A percentile compares a stretch with the other conserved stretches of the same genome.
Conservation (phyloP, 1,140 invertebrate genomes). For the Drosophila grimshawi region DNA sequence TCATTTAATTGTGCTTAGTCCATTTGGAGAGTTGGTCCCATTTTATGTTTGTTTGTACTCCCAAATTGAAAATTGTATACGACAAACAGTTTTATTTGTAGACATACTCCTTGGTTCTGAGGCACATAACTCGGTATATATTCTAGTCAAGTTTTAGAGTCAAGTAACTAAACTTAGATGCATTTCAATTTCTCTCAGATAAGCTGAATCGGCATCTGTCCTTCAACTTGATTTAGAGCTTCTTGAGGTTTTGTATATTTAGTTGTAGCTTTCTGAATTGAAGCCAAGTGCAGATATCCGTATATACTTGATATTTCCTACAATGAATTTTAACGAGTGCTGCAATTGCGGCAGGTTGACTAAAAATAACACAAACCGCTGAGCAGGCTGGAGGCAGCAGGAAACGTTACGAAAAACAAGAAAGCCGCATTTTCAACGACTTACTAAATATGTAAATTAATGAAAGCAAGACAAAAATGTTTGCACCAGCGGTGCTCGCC, state of each 20-base stretch:
- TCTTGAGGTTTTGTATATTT: background rate
- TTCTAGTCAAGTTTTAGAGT: too few relatives aligned
- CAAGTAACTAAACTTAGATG: too few relatives aligned
- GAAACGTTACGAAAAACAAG: constrained; percentile 29
- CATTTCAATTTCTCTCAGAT: too few relatives aligned
- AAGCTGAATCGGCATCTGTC: too few relatives aligned
- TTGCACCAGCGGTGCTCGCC: constrained; percentile 21
- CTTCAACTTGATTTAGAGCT: background rate
- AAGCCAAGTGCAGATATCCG: constrained; percentile 68
- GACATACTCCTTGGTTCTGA: too few relatives aligned
- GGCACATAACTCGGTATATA: too few relatives aligned
- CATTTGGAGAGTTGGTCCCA: too few relatives aligned
- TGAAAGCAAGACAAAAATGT: constrained; percentile 56
- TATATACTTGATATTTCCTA: constrained; percentile 44
- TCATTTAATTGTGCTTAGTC: too few relatives aligned
- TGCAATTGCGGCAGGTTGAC: constrained; percentile 43
- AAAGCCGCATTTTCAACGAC: constrained; percentile 55
- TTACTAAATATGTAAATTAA: constrained; percentile 79
- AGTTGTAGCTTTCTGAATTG: constrained; percentile 18
- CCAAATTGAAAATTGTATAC: too few relatives aligned
- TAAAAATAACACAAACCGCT: constrained; percentile 57
- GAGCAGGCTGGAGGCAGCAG: constrained; percentile 30
- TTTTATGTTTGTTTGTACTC: too few relatives aligned
- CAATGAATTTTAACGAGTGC: constrained; percentile 72
- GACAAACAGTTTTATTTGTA: too few relatives aligned